A percentile compares a stretch with the other conserved stretches of the same genome.
Conservation (phyloP, 2,797 vertebrate genomes). For the Adrianichthys oophorus region DNA sequence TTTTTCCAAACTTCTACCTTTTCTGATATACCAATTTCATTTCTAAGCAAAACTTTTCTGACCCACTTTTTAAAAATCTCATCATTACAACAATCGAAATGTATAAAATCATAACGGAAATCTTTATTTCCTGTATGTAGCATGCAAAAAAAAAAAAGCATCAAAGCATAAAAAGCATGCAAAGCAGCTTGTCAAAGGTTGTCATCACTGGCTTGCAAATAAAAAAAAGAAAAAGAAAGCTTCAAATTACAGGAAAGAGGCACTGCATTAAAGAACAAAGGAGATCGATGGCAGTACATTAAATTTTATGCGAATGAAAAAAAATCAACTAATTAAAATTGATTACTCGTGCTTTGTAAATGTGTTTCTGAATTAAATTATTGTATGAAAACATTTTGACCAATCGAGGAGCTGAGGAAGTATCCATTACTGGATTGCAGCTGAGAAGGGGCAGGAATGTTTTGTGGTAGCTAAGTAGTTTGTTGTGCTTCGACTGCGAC, state of each 20-base stretch:
- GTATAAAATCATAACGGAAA: constrained; percentile 24
- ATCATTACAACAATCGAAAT: not conserved
- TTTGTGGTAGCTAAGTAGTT: constrained; percentile 83
- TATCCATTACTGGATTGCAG: constrained; percentile 89
- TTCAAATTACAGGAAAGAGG: constrained; percentile 86
- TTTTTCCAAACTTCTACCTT: not conserved
- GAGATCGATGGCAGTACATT: constrained; percentile 87
- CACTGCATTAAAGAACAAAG: constrained; percentile 88
- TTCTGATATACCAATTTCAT: not conserved
- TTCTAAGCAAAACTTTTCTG: constrained; percentile 9
- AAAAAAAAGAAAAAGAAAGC: constrained; percentile 70
- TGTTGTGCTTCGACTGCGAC: constrained; percentile 66
- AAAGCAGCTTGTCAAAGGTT: constrained; percentile 75
- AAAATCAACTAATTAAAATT: constrained; percentile 90
- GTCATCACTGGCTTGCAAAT: constrained; percentile 80
- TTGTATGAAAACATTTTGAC: constrained; percentile 90
- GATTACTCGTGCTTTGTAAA: constrained; percentile 89
- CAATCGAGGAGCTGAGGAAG: constrained; percentile 85
- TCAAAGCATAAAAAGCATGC: constrained; percentile 42
- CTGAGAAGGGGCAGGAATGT: constrained; percentile 78
- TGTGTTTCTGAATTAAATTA: constrained; percentile 91
- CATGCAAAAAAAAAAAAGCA: not conserved
- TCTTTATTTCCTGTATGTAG: constrained; percentile 20
- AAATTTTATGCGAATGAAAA: constrained; percentile 86
- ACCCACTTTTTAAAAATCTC: constrained; percentile 1